Evolutionary conservation across 2,888 invertebrate genomes (phyloP).

Genomic region (Thalpophila matura): DNA sequence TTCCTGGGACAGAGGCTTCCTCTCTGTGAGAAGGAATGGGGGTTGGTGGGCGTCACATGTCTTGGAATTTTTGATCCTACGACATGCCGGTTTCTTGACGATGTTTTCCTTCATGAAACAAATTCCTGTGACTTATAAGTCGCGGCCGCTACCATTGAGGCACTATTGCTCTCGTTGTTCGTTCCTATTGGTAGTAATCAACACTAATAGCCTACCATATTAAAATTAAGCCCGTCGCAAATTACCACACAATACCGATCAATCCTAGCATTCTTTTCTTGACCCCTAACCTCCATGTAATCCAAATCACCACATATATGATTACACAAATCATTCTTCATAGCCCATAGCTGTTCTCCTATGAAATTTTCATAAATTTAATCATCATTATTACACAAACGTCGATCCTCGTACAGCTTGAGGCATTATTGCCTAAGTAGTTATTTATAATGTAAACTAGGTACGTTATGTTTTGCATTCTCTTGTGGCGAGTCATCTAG

Average conservation of each 20-base stretch:
- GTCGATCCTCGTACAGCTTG: slow-evolving; percentile 26
- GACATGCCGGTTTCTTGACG: no score
- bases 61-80: no score
- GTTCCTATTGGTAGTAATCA: no score
- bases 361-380: slow-evolving; percentile 38
- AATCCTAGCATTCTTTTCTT: slow-evolving; percentile 24
- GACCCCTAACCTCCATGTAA: slow-evolving; percentile 26
- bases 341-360: slow-evolving; percentile 8
- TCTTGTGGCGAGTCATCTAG: slow-evolving; percentile 25
- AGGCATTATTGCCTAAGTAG: slow-evolving; percentile 39
- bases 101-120: no score
- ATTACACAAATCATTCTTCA: slow-evolving; percentile 26
- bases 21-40: no score
- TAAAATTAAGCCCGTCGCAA: neutral
- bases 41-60: no score
- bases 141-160: no score
- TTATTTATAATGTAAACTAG: slow-evolving; percentile 19
- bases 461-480: slow-evolving; percentile 33
- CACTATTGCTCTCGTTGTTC: no score
- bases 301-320: slow-evolving; percentile 6
- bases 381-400: slow-evolving; percentile 37
- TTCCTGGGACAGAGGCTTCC: no score
- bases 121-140: no score
- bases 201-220: neutral
- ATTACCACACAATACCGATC: slow-evolving; percentile 18